Percentiles rank a stretch among this genome's conserved stretches.
Evolutionary conservation across 2,797 vertebrate species (phyloP).

Genomic region (Harpagifer antarcticus): DNA sequence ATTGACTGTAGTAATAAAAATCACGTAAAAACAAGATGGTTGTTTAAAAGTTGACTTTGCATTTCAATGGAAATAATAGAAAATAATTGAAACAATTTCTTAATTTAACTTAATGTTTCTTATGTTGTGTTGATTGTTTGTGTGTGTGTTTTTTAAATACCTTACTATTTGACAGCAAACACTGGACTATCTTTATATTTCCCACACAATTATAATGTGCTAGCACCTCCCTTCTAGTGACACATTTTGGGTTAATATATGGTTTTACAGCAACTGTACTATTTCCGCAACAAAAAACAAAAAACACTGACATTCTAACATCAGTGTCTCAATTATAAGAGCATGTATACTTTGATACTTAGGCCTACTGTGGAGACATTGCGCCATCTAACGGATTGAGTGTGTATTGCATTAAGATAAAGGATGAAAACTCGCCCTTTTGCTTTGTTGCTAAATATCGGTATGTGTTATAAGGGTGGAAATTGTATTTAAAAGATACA

Average conservation of each 20-base stretch:
- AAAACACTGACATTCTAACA: slow-evolving; percentile 6
- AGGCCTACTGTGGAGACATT: slow-evolving; percentile 18
- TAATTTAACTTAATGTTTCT: background rate
- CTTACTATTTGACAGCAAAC: background rate
- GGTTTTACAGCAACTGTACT: slow-evolving; percentile 10
- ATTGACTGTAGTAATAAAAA: background rate
- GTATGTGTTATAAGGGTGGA: background rate
- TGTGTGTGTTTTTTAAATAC: background rate
- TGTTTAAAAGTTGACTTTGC: background rate
- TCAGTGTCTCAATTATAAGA: background rate
- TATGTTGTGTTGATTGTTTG: background rate
- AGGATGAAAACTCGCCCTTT: background rate
- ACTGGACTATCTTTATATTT: background rate
- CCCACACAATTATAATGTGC: background rate
- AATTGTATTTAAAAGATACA: background rate
- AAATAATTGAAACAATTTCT: background rate
- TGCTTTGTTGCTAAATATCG: background rate
- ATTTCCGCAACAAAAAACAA: background rate
- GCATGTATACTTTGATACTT: background rate
- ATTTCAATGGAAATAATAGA: background rate
- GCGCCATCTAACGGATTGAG: slow-evolving; percentile 65
- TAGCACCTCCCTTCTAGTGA: background rate
- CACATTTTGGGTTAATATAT: background rate
- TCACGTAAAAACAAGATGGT: background rate
- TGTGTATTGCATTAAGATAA: slow-evolving; percentile 25